Base-by-base conservation (phyloP, 2,888 invertebrate genomes). In the Apamea sordens region DNA sequence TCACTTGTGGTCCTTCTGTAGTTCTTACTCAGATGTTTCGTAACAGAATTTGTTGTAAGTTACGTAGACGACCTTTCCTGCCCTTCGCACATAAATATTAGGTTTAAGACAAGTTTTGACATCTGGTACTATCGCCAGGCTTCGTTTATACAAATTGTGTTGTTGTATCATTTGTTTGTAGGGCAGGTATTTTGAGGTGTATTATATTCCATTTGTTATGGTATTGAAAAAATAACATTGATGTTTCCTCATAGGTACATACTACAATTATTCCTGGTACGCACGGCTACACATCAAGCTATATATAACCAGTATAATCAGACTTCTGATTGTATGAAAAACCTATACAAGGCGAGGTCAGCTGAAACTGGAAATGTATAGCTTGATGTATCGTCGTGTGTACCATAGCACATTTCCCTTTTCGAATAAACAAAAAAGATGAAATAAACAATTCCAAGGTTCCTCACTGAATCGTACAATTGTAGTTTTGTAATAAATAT, bases 401-500 rank as follows among this genome's bases (percentile, higher is more conserved):
- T n/a, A 61, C 61, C 4, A 36, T 24, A 28, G 24, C 53, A 6
- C 3, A 77, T 32, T 67, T 13, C 11, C 36, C 10, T 47, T 78
- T 79, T 13, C 53, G 15, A 56, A 65, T 36, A 85, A 80, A 67
- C 72, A 80, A 72, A 73, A 61, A 56, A 59, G 41, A 36, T 84
- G 84, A 61, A 83, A 79, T 56, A 80, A 69, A 74, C 50, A 73
- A 82, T 74, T 50, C 24, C 21, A 21, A 82, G 69, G 68, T 82
- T 86, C 32, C 64, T 65, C 44, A 36, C 72, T 21, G n/a, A 36
- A 53, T 73, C 36, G 32, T 61, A 44, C 64, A 56, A 36, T 86
- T 77, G 32, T 68, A 84, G 70, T 68, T 74, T 53, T 50, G 64
- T 73, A 79, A 84, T 75, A 84, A 84, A 75, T 87, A n/a, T 79